Evolutionary conservation across 2,888 invertebrate species (phyloP).

Genomic region (Sinodicranocentrus sp.): DNA sequence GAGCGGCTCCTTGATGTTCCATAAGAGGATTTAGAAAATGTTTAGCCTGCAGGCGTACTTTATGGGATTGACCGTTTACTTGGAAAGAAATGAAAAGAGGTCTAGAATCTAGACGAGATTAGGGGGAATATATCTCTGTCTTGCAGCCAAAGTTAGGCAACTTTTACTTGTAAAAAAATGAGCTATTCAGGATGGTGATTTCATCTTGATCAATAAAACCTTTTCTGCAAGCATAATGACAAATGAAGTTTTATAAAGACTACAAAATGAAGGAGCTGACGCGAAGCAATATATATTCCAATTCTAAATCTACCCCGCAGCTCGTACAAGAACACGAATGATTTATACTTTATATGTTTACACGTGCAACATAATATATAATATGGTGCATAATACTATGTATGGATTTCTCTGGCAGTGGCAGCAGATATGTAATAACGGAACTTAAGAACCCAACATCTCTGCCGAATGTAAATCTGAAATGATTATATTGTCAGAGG

Average conservation of each 20-base stretch:
- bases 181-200: background rate
- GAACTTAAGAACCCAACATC: no score
- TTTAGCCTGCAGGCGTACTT: slow-evolving; percentile 24
- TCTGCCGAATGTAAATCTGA: background rate
- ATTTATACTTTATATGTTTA: no score
- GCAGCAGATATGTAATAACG: no score
- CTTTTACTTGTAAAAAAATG: background rate
- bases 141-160: no score
- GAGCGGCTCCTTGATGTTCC: background rate
- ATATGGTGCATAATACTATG: no score
- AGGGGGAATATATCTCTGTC: background rate
- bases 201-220: background rate
- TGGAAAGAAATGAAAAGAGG: slow-evolving; percentile 26
- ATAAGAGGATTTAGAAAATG: slow-evolving; percentile 33
- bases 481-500: background rate
- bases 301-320: no score
- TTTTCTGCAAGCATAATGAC: background rate
- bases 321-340: no score
- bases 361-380: no score
- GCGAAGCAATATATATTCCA: slow-evolving; percentile 5
- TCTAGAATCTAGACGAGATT: slow-evolving; percentile 1
- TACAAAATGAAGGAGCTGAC: slow-evolving; percentile 16
- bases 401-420: no score
- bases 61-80: slow-evolving; percentile 33
- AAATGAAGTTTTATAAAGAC: slow-evolving; percentile 11